A percentile compares a stretch with the other conserved stretches of the same genome.
Evolutionary conservation across 2,888 invertebrate genomes (phyloP).

Genomic region (Hemicrepidius hirtus): DNA sequence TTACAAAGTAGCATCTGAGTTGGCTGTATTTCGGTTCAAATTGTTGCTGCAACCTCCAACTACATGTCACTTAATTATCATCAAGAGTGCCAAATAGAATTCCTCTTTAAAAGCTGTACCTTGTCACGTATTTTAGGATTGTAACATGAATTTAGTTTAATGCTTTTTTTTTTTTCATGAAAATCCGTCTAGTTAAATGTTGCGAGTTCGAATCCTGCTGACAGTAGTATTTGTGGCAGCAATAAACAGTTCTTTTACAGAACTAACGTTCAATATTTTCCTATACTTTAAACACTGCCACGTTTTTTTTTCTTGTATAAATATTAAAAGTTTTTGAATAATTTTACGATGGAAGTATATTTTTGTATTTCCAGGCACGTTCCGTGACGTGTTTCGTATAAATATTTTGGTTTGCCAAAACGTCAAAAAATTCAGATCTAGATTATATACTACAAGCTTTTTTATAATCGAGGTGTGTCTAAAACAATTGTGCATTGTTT

Average conservation of each 20-base stretch:
- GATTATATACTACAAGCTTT: conserved; percentile 1
- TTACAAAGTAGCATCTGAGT: conserved; percentile 2
- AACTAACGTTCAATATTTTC: no score
- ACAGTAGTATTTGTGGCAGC: no score
- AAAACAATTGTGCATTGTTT: conserved; percentile 12
- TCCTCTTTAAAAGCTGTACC: background rate
- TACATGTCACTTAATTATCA: background rate
- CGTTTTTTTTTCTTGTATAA: no score
- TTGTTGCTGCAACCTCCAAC: background rate
- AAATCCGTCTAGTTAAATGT: no score
- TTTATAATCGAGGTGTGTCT: conserved; percentile 3
- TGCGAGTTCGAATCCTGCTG: no score
- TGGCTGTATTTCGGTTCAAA: conserved; percentile 3
- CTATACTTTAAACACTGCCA: no score
- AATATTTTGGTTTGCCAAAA: conserved; percentile 7
- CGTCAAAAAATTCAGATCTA: background rate
- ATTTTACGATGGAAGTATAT: background rate
- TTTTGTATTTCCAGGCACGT: background rate
- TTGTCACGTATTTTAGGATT: no score
- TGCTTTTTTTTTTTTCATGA: no score
- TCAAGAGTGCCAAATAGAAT: background rate
- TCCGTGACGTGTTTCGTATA: conserved; percentile 1
- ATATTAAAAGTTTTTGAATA: no score
- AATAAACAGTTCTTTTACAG: no score
- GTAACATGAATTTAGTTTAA: background rate